These are phyloP conservation scores for Drosophila albomicans DNA, from an alignment of 1,140 invertebrate species.

Conservation along the genomic window DNA sequence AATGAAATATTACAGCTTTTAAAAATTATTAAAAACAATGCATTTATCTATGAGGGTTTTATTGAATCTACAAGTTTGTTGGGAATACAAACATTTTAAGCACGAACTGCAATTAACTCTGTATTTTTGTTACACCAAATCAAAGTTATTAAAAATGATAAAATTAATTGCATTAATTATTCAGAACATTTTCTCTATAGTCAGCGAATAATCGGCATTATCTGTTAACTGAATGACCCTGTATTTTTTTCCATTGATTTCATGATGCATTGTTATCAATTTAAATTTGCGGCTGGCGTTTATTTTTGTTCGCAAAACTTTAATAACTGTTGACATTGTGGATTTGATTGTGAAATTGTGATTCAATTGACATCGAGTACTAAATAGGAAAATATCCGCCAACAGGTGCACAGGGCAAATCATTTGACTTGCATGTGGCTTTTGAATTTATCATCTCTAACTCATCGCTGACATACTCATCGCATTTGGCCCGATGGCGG, in stretches of 20 bases:
- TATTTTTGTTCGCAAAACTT: neutral
- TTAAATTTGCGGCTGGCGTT: conserved; percentile 36
- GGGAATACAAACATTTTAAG: too few relatives aligned
- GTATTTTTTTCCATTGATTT: neutral
- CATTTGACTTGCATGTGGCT: conserved; percentile 39
- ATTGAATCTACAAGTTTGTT: too few relatives aligned
- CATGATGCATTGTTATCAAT: conserved; percentile 21
- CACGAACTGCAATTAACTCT: too few relatives aligned
- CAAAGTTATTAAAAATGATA: too few relatives aligned
- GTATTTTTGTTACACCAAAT: too few relatives aligned
- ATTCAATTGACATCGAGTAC: conserved; percentile 35
- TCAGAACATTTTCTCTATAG: too few relatives aligned
- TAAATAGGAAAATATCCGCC: conserved; percentile 8
- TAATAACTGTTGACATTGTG: conserved; percentile 13
- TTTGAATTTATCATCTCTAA: conserved; percentile 4
- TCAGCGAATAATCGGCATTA: too few relatives aligned
- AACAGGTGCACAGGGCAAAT: conserved; percentile 47
- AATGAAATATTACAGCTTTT: too few relatives aligned
- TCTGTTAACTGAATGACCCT: neutral
- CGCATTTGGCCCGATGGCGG: conserved; percentile 10
- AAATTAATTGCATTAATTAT: too few relatives aligned
- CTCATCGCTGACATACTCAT: neutral
- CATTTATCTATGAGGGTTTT: too few relatives aligned
- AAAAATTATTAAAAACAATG: too few relatives aligned
- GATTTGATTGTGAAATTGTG: conserved; percentile 23